Conservation (phyloP, 2,888 invertebrate genomes). For the Lucinisca nassula region DNA sequence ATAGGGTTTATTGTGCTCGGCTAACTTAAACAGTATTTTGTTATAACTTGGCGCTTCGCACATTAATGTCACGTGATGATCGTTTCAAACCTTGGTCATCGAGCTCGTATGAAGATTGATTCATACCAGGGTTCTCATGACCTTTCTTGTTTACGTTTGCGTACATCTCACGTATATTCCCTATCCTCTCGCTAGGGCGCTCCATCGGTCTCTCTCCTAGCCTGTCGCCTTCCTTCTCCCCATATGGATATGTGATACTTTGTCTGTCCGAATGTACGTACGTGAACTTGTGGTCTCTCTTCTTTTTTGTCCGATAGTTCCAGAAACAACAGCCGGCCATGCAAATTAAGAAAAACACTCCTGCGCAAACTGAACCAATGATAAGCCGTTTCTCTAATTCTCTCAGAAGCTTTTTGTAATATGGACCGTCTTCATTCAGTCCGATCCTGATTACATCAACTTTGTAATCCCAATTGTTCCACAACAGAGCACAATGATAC, state of each 20-base stretch:
- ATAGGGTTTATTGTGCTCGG: no score
- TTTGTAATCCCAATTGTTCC: constrained; percentile 61
- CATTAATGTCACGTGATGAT: no score
- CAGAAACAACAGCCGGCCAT: constrained; percentile 43
- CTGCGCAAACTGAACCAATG: constrained; percentile 50
- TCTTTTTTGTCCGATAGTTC: constrained; percentile 18
- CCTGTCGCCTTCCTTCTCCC: neutral
- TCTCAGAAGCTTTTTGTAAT: constrained; percentile 45
- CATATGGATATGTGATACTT: neutral
- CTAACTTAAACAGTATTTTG: no score
- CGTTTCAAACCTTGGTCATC: neutral
- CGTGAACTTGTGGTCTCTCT: constrained; percentile 9
- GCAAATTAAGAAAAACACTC: constrained; percentile 38
- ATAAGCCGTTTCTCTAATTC: constrained; percentile 48
- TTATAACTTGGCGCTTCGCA: no score
- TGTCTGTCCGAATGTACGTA: neutral
- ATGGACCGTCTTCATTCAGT: constrained; percentile 62
- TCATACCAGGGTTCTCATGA: neutral
- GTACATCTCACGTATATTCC: neutral
- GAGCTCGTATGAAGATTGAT: neutral
- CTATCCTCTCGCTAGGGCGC: neutral
- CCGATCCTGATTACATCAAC: constrained; percentile 52
- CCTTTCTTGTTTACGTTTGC: neutral
- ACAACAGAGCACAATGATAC: constrained; percentile 71
- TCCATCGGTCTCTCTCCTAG: neutral